Evolutionary conservation across 2,113 vertebrate genomes (phyloP).

Genomic region (Anoura caudifer): DNA sequence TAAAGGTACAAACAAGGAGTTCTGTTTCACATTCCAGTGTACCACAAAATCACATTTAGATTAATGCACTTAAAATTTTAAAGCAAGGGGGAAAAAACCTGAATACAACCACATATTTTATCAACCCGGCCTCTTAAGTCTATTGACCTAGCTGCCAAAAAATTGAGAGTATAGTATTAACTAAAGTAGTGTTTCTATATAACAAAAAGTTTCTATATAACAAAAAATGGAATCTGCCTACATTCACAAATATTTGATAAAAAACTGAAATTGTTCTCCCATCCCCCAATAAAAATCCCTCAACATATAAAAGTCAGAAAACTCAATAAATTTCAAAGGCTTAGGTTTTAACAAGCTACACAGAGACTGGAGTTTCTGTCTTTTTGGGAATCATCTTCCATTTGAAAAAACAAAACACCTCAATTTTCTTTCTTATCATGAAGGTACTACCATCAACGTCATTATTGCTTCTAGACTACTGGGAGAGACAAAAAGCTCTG

Average conservation of each 20-base stretch:
- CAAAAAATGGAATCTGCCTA: background rate
- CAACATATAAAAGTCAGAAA: background rate
- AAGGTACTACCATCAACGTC: background rate
- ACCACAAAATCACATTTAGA: background rate
- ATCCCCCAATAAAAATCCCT: background rate
- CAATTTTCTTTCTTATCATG: background rate
- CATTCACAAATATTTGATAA: background rate
- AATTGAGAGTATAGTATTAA: background rate
- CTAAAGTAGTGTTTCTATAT: background rate
- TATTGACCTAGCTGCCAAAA: background rate
- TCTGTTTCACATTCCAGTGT: background rate
- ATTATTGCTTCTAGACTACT: background rate
- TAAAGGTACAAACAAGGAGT: background rate
- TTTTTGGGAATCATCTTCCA: background rate
- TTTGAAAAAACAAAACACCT: background rate
- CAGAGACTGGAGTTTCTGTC: background rate
- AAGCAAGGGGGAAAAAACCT: background rate
- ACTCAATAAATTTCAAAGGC: background rate
- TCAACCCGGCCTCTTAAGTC: background rate
- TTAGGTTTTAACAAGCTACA: slow-evolving; percentile 4
- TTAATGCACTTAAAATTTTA: background rate
- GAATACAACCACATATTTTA: background rate
- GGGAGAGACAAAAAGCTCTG: background rate
- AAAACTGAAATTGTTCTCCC: background rate
- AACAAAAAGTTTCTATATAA: background rate